Conservation (phyloP, 2,113 vertebrate species). For the Triplophysa dalaica region DNA sequence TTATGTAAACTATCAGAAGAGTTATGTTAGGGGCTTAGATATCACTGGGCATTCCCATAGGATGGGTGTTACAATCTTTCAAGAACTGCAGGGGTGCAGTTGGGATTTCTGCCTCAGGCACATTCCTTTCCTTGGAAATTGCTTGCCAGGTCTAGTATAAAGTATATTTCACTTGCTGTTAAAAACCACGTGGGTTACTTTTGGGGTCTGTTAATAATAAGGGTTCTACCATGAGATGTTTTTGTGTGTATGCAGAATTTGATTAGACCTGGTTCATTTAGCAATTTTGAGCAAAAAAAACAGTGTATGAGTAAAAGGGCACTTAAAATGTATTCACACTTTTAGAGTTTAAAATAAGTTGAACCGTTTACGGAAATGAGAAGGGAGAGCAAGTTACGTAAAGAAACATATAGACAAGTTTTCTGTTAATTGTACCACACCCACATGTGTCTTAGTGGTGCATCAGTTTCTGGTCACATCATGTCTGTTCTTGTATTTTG, state of each 20-base stretch:
- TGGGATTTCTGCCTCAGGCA: conserved; percentile 17
- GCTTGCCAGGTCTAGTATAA: neutral
- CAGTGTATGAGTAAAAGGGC: too few species aligned
- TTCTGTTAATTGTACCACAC: neutral
- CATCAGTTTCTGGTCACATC: neutral
- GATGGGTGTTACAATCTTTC: neutral
- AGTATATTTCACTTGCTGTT: neutral
- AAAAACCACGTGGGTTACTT: neutral
- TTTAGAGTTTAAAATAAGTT: too few species aligned
- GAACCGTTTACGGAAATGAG: too few species aligned
- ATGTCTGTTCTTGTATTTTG: conserved; percentile 31
- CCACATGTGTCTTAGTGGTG: neutral
- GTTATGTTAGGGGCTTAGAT: neutral
- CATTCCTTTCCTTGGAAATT: conserved; percentile 30
- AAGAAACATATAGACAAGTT: neutral
- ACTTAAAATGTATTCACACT: too few species aligned
- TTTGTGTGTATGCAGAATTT: neutral
- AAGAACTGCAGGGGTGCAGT: neutral
- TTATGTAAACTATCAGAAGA: too few species aligned
- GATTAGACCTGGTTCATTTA: neutral
- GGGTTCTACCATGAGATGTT: neutral
- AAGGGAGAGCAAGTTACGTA: neutral
- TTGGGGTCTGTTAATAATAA: too few species aligned
- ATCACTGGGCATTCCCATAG: neutral
- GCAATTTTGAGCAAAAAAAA: too few species aligned